A percentile compares a stretch with the other conserved stretches of the same genome.
Evolutionary conservation across 2,888 invertebrate species (phyloP).

Genomic region (Microctonus brassicae): DNA sequence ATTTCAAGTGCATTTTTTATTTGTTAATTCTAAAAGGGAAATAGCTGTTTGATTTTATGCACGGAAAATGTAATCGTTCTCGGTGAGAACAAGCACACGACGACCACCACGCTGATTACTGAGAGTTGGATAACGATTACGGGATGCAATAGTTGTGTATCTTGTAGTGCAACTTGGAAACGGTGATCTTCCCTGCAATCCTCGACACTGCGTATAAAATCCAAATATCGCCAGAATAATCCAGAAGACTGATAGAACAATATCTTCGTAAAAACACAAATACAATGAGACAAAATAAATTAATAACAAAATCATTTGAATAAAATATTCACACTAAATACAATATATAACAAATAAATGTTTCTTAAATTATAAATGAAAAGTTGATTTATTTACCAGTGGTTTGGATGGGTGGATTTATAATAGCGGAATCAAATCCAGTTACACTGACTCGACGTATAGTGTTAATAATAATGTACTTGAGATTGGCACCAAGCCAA

Average conservation of each 20-base stretch:
- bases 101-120: slow-evolving; percentile 30
- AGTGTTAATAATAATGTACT: slow-evolving; percentile 78
- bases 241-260: slow-evolving; percentile 73
- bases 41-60: too few species aligned
- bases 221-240: slow-evolving; percentile 71
- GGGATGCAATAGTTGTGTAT: slow-evolving; percentile 29
- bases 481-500: slow-evolving; percentile 76
- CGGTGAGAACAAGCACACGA: slow-evolving; percentile 37
- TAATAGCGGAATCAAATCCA: slow-evolving; percentile 74
- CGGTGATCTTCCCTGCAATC: slow-evolving; percentile 11
- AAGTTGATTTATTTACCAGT: slow-evolving; percentile 70
- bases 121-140: slow-evolving; percentile 31
- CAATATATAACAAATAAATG: too few species aligned
- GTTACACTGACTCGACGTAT: slow-evolving; percentile 75
- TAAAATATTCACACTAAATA: too few species aligned
- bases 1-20: too few species aligned
- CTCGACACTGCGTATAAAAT: slow-evolving; percentile 67
- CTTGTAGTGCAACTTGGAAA: slow-evolving; percentile 26
- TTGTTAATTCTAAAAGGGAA: too few species aligned
- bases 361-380: too few species aligned
- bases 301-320: too few species aligned
- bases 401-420: slow-evolving; percentile 75
- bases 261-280: slow-evolving; percentile 71
- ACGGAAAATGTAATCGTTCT: slow-evolving; percentile 32
- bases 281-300: too few species aligned